Evolutionary conservation across 92 coral and sea anemone genomes (phyloP), one percentile per base, ranked within the genome.

Genomic region (Phymanthus crucifer): DNA sequence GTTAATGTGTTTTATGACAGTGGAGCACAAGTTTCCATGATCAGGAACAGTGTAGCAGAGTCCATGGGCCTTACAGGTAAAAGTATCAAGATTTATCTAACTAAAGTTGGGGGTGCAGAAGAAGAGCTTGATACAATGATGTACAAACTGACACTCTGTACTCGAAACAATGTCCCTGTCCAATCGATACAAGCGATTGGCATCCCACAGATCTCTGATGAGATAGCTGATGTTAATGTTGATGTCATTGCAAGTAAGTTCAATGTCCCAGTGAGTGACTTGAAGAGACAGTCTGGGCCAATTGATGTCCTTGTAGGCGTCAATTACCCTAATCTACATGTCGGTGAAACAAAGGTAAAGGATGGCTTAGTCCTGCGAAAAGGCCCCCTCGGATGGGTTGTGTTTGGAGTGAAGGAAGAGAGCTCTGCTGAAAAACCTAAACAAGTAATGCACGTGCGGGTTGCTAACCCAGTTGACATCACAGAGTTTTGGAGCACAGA

Each of bases 321-420:
- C 56, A 90, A 87, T 32, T 80, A 87, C 31, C 89, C 94, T 11
- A 75, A 72, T 13, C 84, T 87, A 38, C 94, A 87, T 38, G 84
- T 47, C 1, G 91, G 94, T 9, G 83, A 90, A 84, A 87, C 87
- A 26, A 87, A 77, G 70, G 78, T 78, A 35, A 87, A 87, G 45
- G 75, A 76, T 46, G 68, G 61, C 48, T 74, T 84, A 6, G 89
- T 83, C 21, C 81, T 69, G 34, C 74, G 91, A 78, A 82, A 69
- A 58, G 74, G 91, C 46, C 91, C 89, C 35, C 74, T 90, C 4
- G 94, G 94, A 13, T 90, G 88, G 89, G 89, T 90, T 33, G 61
- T 82, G 54, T 90, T 86, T 46, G 87, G 87, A 45, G 48, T 71
- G 52, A 66, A 75, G 43, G 32, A 50, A 37, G 67, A 74, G 14